Evolutionary conservation across 2,797 vertebrate genomes (phyloP).

Genomic region (Babyrousa celebensis): DNA sequence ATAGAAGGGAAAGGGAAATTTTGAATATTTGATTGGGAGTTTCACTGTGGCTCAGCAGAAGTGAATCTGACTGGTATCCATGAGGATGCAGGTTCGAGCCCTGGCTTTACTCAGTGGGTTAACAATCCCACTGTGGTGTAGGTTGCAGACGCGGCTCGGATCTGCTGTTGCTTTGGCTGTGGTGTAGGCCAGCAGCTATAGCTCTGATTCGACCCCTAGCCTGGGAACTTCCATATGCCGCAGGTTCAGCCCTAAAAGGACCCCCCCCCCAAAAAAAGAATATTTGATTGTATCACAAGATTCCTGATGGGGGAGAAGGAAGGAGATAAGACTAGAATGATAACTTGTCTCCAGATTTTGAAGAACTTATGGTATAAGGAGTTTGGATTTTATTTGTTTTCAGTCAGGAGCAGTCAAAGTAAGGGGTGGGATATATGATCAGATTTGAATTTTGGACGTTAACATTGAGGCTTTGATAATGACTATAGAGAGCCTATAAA

Average conservation of each 20-base stretch:
- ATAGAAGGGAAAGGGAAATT: neutral
- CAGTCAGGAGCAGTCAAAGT: neutral
- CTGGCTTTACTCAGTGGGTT: too few relatives aligned
- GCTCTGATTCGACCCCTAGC: too few relatives aligned
- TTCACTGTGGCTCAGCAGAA: too few relatives aligned
- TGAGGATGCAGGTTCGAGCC: too few relatives aligned
- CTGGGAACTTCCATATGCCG: too few relatives aligned
- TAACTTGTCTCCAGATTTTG: slow-evolving; percentile 54
- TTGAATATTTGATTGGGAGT: slow-evolving; percentile 9
- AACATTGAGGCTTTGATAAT: neutral
- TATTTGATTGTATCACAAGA: slow-evolving; percentile 19
- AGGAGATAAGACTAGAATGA: slow-evolving; percentile 43
- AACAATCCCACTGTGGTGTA: too few relatives aligned
- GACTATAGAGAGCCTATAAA: neutral
- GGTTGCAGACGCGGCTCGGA: too few relatives aligned
- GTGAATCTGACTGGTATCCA: too few relatives aligned
- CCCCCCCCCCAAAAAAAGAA: neutral
- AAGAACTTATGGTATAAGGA: slow-evolving; percentile 29
- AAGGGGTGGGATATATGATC: slow-evolving; percentile 12
- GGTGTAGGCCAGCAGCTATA: too few relatives aligned
- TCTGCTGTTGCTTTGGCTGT: too few relatives aligned
- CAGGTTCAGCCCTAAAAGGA: too few relatives aligned
- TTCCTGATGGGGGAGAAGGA: neutral
- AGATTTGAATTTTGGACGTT: slow-evolving; percentile 53
- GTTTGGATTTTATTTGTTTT: slow-evolving; percentile 59